Evolutionary conservation across 2,888 invertebrate genomes (phyloP).

Genomic region (Ferdinandea cuprea): DNA sequence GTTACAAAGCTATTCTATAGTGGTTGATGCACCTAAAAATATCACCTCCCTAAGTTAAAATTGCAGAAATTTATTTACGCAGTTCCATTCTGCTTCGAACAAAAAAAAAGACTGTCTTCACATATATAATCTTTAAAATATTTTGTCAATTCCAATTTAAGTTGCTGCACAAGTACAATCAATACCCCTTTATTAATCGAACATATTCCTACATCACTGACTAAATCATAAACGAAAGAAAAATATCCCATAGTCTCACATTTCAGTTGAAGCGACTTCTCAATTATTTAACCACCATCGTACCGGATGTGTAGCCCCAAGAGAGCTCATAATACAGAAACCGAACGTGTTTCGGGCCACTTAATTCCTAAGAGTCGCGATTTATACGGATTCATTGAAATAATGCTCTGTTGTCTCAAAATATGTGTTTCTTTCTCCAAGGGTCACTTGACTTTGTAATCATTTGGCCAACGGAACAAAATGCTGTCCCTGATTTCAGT

Average conservation of each 20-base stretch:
- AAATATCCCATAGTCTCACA: constrained; percentile 64
- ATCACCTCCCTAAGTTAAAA: no score
- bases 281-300: constrained; percentile 50
- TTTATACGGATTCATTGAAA: constrained; percentile 70
- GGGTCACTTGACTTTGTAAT: constrained; percentile 64
- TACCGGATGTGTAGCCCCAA: constrained; percentile 47
- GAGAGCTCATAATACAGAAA: constrained; percentile 56
- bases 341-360: constrained; percentile 66
- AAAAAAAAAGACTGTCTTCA: not conserved
- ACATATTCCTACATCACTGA: constrained; percentile 16
- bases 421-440: constrained; percentile 37
- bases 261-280: constrained; percentile 40
- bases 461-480: constrained; percentile 57
- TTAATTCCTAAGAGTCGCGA: constrained; percentile 52
- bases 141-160: not conserved
- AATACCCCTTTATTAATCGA: not conserved
- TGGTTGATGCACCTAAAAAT: no score
- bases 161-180: not conserved
- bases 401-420: constrained; percentile 20
- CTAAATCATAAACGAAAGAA: constrained; percentile 11
- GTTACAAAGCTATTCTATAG: no score
- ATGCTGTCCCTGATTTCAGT: constrained; percentile 38
- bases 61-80: no score
- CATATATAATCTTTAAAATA: not conserved
- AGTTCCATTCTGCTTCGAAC: no score